Conservation (phyloP, 1,140 invertebrate species). For the Anastrepha obliqua region DNA sequence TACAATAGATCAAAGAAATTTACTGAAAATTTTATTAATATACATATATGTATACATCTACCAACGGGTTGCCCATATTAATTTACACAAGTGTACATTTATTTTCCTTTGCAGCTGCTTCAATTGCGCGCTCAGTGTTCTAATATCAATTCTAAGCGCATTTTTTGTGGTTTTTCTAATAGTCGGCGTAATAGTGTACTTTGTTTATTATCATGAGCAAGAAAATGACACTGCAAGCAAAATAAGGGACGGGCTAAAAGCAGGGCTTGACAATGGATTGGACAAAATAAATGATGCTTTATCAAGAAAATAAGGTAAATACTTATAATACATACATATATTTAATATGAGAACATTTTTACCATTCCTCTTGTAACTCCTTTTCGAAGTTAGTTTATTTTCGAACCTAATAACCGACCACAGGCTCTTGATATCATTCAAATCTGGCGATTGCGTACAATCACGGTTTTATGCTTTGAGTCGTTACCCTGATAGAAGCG, state of each 20-base stretch:
- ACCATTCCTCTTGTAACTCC: no score
- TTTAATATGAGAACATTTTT: no score
- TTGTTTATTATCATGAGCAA: constrained; percentile 66
- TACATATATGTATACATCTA: background rate
- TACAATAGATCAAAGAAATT: no score
- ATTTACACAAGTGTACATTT: constrained; percentile 40
- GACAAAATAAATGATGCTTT: constrained; percentile 52
- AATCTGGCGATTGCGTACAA: no score
- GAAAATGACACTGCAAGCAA: constrained; percentile 56
- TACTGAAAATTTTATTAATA: no score
- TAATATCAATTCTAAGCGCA: constrained; percentile 67
- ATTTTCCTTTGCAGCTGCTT: constrained; percentile 63
- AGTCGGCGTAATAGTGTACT: constrained; percentile 65
- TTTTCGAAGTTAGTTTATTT: no score
- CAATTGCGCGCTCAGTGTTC: constrained; percentile 67
- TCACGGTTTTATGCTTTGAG: no score
- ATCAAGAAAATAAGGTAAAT: constrained; percentile 25
- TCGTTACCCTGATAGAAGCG: no score
- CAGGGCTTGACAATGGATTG: constrained; percentile 9
- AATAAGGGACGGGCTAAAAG: constrained; percentile 37
- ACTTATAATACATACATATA: no score
- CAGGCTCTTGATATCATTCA: no score
- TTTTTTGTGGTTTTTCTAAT: constrained; percentile 67
- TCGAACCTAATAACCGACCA: no score
- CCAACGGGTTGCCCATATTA: background rate